A percentile compares a stretch with the other conserved stretches of the same genome.
Conservation (phyloP, 2,797 vertebrate species). For the Enteromius thamalakanensis region DNA sequence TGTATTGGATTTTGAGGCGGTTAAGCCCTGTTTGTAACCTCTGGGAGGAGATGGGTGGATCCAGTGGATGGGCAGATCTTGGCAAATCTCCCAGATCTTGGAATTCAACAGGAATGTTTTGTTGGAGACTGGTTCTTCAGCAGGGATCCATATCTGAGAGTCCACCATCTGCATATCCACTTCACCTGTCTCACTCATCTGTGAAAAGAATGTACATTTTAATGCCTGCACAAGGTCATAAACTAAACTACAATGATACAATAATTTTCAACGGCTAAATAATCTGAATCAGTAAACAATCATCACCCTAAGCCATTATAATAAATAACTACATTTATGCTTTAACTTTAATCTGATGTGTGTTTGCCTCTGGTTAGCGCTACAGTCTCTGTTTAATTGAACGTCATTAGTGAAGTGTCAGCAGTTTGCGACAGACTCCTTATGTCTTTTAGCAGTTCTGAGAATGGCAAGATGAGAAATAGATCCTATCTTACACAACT, state of each 20-base stretch:
- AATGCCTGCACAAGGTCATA: background rate
- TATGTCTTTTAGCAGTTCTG: background rate
- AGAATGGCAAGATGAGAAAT: background rate
- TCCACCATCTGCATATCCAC: constrained; percentile 86
- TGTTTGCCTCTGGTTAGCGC: background rate
- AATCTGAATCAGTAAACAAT: background rate
- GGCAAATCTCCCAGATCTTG: constrained; percentile 94
- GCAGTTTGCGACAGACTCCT: background rate
- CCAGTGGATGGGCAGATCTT: constrained; percentile 93
- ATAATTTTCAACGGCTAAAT: background rate
- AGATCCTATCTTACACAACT: background rate
- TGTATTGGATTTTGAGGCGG: constrained; percentile 4
- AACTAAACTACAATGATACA: background rate
- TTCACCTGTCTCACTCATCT: constrained; percentile 83
- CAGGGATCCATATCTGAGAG: constrained; percentile 91
- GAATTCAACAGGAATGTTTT: constrained; percentile 89
- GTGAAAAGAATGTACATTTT: constrained; percentile 30
- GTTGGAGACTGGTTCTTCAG: constrained; percentile 89
- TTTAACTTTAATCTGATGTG: background rate
- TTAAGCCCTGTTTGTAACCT: constrained; percentile 70
- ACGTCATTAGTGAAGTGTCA: background rate
- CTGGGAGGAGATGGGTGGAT: constrained; percentile 87
- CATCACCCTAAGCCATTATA: background rate
- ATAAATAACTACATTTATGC: background rate
- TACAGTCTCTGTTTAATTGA: background rate